phyloP scores from a whole-genome alignment of 2,113 vertebrate species.

The Corythoichthys haematopterus region DNA sequence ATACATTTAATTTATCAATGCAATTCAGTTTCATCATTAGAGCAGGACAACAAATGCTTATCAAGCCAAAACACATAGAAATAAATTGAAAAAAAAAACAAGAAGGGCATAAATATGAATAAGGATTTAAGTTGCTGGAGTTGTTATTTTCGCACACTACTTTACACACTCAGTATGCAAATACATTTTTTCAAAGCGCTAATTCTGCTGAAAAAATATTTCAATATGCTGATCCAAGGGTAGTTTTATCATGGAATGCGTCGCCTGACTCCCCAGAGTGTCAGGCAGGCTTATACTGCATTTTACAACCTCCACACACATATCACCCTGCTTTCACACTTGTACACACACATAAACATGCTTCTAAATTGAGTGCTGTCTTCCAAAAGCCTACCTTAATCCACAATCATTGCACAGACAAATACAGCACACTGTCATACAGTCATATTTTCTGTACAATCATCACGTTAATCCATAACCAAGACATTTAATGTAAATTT shows the following conservation, averaged over 20 bases:
- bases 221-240: conserved; percentile 53
- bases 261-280: conserved; percentile 33
- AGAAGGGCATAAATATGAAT: conserved; percentile 48
- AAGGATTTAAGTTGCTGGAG: conserved; percentile 48
- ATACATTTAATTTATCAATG: conserved; percentile 34
- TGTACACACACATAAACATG: conserved; percentile 5
- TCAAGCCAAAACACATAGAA: conserved; percentile 48
- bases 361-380: conserved; percentile 31
- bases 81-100: conserved; percentile 31
- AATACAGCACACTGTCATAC: conserved; percentile 20
- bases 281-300: conserved; percentile 59
- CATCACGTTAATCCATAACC: conserved; percentile 13
- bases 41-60: conserved; percentile 41
- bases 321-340: conserved; percentile 14
- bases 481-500: neutral
- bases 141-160: conserved; percentile 20
- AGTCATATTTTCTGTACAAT: conserved; percentile 24
- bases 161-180: conserved; percentile 47
- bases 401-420: conserved; percentile 35
- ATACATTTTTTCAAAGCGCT: conserved; percentile 22
- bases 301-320: conserved; percentile 39
- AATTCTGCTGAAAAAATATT: conserved; percentile 35
- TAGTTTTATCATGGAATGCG: conserved; percentile 46
- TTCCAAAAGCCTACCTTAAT: conserved; percentile 44
- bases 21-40: conserved; percentile 54